phyloP scores from a whole-genome alignment of 1,140 invertebrate genomes.

The Heliothis subflexa region DNA sequence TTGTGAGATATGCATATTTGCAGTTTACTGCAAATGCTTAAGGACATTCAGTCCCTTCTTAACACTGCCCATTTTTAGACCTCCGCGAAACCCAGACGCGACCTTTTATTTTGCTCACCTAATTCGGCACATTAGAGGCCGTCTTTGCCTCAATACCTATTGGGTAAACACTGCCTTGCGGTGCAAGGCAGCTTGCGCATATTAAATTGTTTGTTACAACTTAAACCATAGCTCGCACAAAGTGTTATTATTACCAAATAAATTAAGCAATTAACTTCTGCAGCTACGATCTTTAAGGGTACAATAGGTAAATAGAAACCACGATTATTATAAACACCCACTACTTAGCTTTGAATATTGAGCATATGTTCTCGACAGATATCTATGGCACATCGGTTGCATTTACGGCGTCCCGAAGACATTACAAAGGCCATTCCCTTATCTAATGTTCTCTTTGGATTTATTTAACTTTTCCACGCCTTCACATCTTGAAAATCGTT shows the following conservation, averaged over 20 bases:
- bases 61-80: no score
- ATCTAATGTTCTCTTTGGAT: constrained; percentile 83
- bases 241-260: constrained; percentile 3
- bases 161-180: no score
- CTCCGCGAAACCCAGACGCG: no score
- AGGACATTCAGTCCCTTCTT: no score
- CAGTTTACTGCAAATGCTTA: no score
- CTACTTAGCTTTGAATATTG: constrained; percentile 51
- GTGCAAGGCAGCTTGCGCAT: no score
- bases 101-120: no score
- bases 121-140: no score
- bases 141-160: no score
- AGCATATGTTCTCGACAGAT: constrained; percentile 73
- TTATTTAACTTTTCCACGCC: constrained; percentile 85
- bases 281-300: no score
- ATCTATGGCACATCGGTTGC: constrained; percentile 82
- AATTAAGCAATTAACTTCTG: no score
- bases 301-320: not conserved
- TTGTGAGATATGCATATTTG: not conserved
- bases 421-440: constrained; percentile 85
- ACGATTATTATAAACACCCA: constrained; percentile 32
- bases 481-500: constrained; percentile 80
- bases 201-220: no score
- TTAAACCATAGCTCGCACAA: not conserved
- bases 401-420: constrained; percentile 84